Evolutionary conservation across 2,797 vertebrate genomes (phyloP), one percentile per base, ranked within the genome.

Genomic region (Cygnus olor): DNA sequence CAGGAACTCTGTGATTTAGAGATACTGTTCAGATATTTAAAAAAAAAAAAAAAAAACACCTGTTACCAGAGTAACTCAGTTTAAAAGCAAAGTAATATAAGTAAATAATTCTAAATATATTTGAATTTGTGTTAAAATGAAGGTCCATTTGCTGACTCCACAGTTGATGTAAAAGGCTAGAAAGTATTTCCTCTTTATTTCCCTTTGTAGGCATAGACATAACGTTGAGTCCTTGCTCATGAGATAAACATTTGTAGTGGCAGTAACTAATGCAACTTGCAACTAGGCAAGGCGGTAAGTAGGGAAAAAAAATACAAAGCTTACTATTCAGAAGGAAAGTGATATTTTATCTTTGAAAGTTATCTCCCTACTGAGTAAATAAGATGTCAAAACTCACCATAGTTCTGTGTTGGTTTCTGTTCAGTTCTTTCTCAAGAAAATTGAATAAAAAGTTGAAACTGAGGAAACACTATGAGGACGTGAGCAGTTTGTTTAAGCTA

Each of bases 211-310:
- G 27, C 74, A 66, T 74, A 81, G n/a, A 51, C 10, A 20, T 7
- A 11, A 85, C 0, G 7, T 73, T 77, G 34, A 42, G 82, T 49
- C 53, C 80, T 80, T 38, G 36, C 6, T 61, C 17, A 17, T 7
- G 14, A 90, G 57, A 90, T 60, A 90, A 88, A 77, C 22, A 9
- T 70, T 81, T 42, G 21, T 71, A 53, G 66, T 68, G 68, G 32
- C 89, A 93, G 18, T 82, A 90, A 91, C 42, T 22, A 36, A 94
- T 93, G 56, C n/a, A 82, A 16, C 28, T 84, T 84, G 36, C 15
- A 77, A 85, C 32, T 14, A 61, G 42, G 10, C 57, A 72, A 87
- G 47, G 24, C 66, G 16, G 27, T 47, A 76, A 80, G 25, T 7
- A 71, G n/a, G n/a, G 63, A 32, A 65, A 56, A 53, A 93, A 53